Percentiles rank a stretch among this genome's conserved stretches.
phyloP scores from a whole-genome alignment of 2,113 vertebrate genomes.

The Callorhinus ursinus region DNA sequence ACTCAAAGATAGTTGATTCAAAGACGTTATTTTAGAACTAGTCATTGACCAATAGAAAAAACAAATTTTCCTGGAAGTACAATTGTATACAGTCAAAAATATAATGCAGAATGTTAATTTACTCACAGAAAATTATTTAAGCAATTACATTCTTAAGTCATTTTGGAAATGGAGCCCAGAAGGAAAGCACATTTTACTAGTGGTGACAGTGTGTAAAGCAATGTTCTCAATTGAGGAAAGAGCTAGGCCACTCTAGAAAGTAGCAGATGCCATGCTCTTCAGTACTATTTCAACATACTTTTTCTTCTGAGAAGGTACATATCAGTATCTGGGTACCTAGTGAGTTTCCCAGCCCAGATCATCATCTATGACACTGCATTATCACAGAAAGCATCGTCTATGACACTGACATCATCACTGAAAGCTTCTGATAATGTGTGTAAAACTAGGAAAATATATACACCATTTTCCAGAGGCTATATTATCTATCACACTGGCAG shows the following conservation, averaged over 20 bases:
- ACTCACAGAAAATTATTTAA: not conserved
- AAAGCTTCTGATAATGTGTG: not conserved
- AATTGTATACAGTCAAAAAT: not conserved
- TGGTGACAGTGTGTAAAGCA: not conserved
- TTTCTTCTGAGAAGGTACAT: not conserved
- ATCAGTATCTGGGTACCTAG: not conserved
- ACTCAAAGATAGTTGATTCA: not conserved
- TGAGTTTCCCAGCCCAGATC: not conserved
- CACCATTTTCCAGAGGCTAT: not conserved
- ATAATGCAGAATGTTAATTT: not conserved
- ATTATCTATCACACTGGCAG: not conserved
- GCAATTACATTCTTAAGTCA: not conserved
- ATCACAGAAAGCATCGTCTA: not conserved
- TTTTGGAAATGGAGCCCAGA: not conserved
- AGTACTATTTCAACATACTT: not conserved
- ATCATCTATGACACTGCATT: not conserved
- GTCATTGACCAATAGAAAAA: not conserved
- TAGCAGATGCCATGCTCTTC: not conserved
- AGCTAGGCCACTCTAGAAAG: not conserved
- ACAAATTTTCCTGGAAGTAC: not conserved
- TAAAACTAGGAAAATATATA: not conserved
- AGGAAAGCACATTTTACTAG: not conserved
- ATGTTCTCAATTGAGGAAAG: not conserved
- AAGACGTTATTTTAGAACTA: not conserved
- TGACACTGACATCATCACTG: not conserved